These are phyloP conservation scores for Papilio demoleus DNA, from an alignment of 2,888 invertebrate species.

Conservation along the genomic window DNA sequence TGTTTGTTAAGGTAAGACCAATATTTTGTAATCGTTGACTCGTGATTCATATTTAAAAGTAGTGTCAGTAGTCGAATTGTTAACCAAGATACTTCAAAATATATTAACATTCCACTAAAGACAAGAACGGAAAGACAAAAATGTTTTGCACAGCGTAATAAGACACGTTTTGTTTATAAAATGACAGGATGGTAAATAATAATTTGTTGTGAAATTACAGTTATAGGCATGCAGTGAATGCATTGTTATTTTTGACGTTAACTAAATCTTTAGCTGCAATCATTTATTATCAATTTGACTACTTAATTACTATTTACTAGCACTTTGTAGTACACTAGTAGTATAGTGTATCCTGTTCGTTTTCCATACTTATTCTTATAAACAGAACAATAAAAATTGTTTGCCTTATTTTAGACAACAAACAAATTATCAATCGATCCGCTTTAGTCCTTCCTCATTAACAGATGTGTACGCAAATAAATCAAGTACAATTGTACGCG, in stretches of 20 bases:
- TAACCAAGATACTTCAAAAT: neutral
- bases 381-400: too few relatives aligned
- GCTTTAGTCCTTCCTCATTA: conserved; percentile 52
- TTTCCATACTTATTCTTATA: too few relatives aligned
- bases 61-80: too few relatives aligned
- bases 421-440: conserved; percentile 51
- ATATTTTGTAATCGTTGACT: neutral
- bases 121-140: neutral
- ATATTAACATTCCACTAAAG: neutral
- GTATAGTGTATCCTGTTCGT: too few relatives aligned
- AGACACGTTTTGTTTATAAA: conserved; percentile 1
- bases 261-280: too few relatives aligned
- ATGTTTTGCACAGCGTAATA: neutral
- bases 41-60: neutral
- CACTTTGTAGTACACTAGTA: too few relatives aligned
- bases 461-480: conserved; percentile 45
- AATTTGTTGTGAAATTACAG: neutral
- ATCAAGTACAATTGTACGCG: conserved; percentile 32
- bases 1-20: neutral
- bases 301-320: too few relatives aligned
- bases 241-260: neutral
- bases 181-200: conserved; percentile 1
- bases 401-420: too few relatives aligned
- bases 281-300: too few relatives aligned
- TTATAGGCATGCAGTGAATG: conserved; percentile 1